Percentiles rank a stretch among this genome's conserved stretches.
Conservation (phyloP, 2,888 invertebrate genomes). For the Orgyia antiqua region DNA sequence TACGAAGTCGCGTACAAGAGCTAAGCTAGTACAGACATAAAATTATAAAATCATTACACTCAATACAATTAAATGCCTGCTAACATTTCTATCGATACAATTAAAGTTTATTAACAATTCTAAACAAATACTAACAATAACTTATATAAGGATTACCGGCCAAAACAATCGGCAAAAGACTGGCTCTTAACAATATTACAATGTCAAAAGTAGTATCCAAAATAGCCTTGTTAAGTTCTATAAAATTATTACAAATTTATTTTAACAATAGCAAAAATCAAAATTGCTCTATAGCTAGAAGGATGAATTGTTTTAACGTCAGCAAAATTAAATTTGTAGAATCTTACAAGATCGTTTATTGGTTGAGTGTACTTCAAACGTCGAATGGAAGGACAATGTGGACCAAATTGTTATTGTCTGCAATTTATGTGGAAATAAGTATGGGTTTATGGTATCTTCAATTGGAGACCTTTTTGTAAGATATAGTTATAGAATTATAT, state of each 20-base stretch:
- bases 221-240: slow-evolving; percentile 7
- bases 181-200: background rate
- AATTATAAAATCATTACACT: too few relatives aligned
- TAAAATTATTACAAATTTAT: slow-evolving; percentile 9
- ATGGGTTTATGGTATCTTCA: slow-evolving; percentile 42
- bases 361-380: slow-evolving; percentile 34
- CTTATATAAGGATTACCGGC: too few relatives aligned
- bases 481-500: slow-evolving; percentile 25
- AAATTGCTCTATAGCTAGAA: background rate
- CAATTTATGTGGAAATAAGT: slow-evolving; percentile 47
- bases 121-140: too few relatives aligned
- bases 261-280: background rate
- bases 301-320: slow-evolving; percentile 3
- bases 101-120: too few relatives aligned
- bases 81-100: too few relatives aligned
- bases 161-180: too few relatives aligned
- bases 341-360: slow-evolving; percentile 18
- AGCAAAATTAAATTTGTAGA: slow-evolving; percentile 24
- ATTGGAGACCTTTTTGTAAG: slow-evolving; percentile 27
- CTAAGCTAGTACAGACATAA: too few relatives aligned
- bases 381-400: slow-evolving; percentile 34
- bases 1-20: too few relatives aligned
- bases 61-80: too few relatives aligned
- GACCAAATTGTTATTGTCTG: slow-evolving; percentile 44
- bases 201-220: slow-evolving; percentile 9